Percentiles rank a stretch among this genome's conserved stretches.
These are phyloP conservation scores for Brachyptera risi DNA, from an alignment of 2,888 invertebrate genomes.

Conservation along the genomic window DNA sequence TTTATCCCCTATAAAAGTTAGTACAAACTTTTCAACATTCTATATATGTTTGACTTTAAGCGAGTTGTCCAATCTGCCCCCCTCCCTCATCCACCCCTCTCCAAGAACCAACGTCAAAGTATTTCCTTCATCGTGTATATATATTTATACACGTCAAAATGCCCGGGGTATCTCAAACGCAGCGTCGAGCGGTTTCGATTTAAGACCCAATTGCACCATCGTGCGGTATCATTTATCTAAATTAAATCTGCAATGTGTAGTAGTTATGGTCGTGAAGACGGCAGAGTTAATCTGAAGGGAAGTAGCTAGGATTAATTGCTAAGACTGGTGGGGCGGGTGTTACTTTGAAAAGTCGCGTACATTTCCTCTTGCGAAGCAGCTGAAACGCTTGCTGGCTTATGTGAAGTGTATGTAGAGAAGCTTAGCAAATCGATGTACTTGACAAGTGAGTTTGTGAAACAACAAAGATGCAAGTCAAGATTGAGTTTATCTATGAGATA, in stretches of 20 bases:
- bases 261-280: conserved; percentile 22
- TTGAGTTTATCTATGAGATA: too few species aligned
- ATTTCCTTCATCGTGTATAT: not conserved
- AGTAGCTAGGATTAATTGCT: conserved; percentile 21
- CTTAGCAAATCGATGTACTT: too few species aligned
- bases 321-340: not conserved
- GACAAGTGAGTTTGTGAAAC: too few species aligned
- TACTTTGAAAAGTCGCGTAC: too few species aligned
- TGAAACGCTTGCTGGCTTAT: too few species aligned
- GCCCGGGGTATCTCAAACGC: not conserved
- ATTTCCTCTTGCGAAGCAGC: too few species aligned
- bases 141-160: not conserved
- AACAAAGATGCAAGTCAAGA: too few species aligned
- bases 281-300: conserved; percentile 22
- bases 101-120: not conserved
- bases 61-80: conserved; percentile 20
- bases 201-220: conserved; percentile 7
- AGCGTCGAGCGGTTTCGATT: not conserved
- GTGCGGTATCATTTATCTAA: conserved; percentile 27
- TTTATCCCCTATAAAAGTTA: conserved; percentile 13
- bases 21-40: conserved; percentile 17
- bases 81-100: not conserved
- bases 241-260: conserved; percentile 28
- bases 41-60: conserved; percentile 20
- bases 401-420: too few species aligned